phyloP scores from a whole-genome alignment of 2,797 vertebrate genomes.

The Lagorchestes hirsutus region DNA sequence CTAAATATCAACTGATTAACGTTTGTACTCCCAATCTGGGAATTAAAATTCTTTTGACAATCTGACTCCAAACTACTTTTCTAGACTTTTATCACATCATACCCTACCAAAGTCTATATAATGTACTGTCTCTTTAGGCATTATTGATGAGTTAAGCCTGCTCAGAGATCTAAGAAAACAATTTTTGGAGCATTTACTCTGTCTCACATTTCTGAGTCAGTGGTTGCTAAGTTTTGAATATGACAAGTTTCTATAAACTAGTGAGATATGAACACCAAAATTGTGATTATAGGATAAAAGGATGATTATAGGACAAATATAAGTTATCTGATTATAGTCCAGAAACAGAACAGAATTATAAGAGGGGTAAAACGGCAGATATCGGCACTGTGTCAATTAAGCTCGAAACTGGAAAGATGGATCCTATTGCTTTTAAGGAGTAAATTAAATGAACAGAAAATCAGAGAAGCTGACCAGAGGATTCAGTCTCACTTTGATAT shows the following conservation, averaged over 20 bases:
- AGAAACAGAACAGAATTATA: neutral
- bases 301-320: neutral
- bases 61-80: neutral
- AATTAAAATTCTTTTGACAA: neutral
- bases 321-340: neutral
- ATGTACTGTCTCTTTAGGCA: neutral
- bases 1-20: neutral
- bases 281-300: neutral
- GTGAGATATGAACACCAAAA: neutral
- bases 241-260: neutral
- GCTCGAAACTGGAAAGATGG: neutral
- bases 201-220: neutral
- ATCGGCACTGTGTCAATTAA: neutral
- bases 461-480: neutral
- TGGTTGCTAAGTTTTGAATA: neutral
- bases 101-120: neutral
- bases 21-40: neutral
- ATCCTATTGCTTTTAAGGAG: neutral
- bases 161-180: neutral
- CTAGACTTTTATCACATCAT: neutral
- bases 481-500: neutral
- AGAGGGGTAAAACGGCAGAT: neutral
- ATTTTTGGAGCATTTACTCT: neutral
- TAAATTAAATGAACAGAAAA: neutral
- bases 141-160: neutral